Evolutionary conservation across 2,797 vertebrate genomes (phyloP).

Genomic region (Scyliorhinus canicula): DNA sequence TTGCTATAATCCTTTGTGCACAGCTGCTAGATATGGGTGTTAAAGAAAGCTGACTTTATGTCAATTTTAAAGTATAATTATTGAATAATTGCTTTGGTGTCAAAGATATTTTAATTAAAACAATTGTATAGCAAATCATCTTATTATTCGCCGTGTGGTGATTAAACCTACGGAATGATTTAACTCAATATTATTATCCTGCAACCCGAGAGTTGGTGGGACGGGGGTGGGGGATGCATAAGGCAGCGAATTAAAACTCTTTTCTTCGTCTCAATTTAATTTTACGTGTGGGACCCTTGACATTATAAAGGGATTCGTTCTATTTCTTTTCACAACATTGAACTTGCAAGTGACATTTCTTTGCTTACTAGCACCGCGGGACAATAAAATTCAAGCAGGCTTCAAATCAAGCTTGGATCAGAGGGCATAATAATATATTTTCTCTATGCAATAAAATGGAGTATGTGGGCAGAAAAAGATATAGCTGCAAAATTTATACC

Average conservation of each 20-base stretch:
- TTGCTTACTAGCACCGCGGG: slow-evolving; percentile 1
- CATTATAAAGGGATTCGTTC: slow-evolving; percentile 35
- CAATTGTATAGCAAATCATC: slow-evolving; percentile 6
- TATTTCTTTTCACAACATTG: slow-evolving; percentile 27
- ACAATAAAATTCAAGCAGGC: slow-evolving; percentile 35
- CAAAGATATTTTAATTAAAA: slow-evolving; percentile 21
- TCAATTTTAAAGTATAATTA: slow-evolving; percentile 12
- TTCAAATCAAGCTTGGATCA: slow-evolving; percentile 36
- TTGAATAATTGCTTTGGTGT: slow-evolving; percentile 27
- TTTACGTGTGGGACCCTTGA: slow-evolving; percentile 37
- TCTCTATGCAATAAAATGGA: slow-evolving; percentile 30
- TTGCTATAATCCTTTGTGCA: background rate
- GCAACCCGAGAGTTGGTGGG: too few species aligned
- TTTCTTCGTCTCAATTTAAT: slow-evolving; percentile 26
- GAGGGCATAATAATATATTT: slow-evolving; percentile 30
- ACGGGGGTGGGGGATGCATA: background rate
- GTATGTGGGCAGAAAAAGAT: background rate
- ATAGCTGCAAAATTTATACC: slow-evolving; percentile 22
- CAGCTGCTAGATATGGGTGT: background rate
- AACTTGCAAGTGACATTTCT: slow-evolving; percentile 35
- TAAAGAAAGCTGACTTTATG: background rate
- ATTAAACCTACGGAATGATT: slow-evolving; percentile 13
- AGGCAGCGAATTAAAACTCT: background rate
- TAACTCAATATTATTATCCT: background rate
- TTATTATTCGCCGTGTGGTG: background rate